These are phyloP conservation scores for Parus major DNA, from an alignment of 2,113 vertebrate genomes.

Conservation along the genomic window DNA sequence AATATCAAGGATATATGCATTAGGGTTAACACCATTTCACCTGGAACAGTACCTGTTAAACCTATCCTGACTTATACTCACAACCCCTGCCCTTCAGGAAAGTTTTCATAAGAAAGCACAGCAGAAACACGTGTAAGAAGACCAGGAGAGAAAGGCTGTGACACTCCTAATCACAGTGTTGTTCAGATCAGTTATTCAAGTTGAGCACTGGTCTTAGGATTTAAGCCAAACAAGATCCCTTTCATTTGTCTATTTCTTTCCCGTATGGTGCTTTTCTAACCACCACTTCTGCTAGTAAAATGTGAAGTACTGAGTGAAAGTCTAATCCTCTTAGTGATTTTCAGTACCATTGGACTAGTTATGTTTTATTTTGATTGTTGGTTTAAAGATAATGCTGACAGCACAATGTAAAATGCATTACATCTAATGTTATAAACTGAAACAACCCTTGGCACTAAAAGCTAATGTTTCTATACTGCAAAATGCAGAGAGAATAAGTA, in stretches of 20 bases:
- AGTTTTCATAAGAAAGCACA: neutral
- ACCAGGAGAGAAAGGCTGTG: neutral
- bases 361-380: neutral
- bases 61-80: neutral
- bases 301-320: neutral
- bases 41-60: neutral
- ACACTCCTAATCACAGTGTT: neutral
- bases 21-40: neutral
- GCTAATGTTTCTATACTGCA: neutral
- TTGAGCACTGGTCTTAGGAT: neutral
- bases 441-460: neutral
- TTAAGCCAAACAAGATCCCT: neutral
- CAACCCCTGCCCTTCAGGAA: neutral
- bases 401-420: neutral
- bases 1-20: rapidly evolving
- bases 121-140: neutral
- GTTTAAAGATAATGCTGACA: neutral
- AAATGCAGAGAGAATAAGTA: neutral
- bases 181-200: neutral
- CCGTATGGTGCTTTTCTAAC: neutral
- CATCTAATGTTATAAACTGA: neutral
- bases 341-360: neutral
- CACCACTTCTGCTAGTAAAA: neutral
- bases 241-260: conserved; percentile 2
- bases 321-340: neutral